Evolutionary conservation across 2,888 invertebrate genomes (phyloP).

Genomic region (Creontiades dilutus): DNA sequence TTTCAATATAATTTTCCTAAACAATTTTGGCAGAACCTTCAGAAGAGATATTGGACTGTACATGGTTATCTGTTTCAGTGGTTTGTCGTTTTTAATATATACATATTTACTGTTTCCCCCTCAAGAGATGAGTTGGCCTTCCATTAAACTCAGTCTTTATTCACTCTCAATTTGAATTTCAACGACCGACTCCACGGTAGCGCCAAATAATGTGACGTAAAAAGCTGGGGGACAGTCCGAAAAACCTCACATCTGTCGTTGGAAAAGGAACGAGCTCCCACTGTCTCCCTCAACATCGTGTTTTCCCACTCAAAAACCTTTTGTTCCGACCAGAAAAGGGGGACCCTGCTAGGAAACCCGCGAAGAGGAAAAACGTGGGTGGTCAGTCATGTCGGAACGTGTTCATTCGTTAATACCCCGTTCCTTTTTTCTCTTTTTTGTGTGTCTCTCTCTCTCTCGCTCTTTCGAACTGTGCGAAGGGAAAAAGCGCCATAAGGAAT

Average conservation of each 20-base stretch:
- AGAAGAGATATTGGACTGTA: no score
- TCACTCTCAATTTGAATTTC: no score
- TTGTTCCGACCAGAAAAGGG: slow-evolving; percentile 24
- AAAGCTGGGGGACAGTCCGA: neutral
- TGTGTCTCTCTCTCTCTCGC: neutral
- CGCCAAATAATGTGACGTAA: no score
- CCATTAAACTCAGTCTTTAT: no score
- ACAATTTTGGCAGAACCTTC: no score
- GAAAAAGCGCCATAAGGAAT: slow-evolving; percentile 34
- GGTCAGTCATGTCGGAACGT: slow-evolving; percentile 51
- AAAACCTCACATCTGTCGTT: neutral
- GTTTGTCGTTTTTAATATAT: no score
- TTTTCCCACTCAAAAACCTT: slow-evolving; percentile 39
- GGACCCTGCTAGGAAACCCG: neutral
- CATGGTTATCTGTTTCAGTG: no score
- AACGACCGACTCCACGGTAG: no score
- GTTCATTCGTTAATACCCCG: slow-evolving; percentile 41
- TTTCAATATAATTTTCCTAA: no score
- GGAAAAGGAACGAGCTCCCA: neutral
- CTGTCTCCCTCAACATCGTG: slow-evolving; percentile 2
- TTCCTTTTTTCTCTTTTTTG: neutral
- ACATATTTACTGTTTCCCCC: no score
- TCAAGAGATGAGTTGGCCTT: no score
- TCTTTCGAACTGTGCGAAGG: neutral
- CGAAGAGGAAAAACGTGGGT: slow-evolving; percentile 45